Evolutionary conservation across 2,113 vertebrate species (phyloP).

Genomic region (Gymnobelideus leadbeateri): DNA sequence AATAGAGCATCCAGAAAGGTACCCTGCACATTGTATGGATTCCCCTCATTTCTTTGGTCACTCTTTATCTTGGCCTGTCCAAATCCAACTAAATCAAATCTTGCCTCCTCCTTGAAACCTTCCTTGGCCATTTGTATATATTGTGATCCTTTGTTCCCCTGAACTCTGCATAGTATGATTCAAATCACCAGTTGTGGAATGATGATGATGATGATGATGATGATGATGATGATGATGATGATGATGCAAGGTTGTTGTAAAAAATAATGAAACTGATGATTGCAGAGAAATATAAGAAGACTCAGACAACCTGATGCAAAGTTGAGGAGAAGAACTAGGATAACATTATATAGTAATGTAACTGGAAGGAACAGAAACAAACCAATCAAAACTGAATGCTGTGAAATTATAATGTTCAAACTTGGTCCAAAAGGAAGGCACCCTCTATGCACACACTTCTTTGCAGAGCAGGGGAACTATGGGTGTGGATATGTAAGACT

Average conservation of each 20-base stretch:
- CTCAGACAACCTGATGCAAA: background rate
- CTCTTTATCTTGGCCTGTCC: background rate
- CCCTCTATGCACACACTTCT: background rate
- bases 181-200: background rate
- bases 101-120: background rate
- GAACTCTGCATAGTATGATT: background rate
- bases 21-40: background rate
- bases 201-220: background rate
- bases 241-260: background rate
- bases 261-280: background rate
- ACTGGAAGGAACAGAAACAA: background rate
- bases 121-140: background rate
- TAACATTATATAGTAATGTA: background rate
- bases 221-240: background rate
- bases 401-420: background rate
- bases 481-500: background rate
- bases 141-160: background rate
- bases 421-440: background rate
- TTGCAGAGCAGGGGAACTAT: background rate
- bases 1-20: background rate
- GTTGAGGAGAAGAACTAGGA: background rate
- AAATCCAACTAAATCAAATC: background rate
- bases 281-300: background rate
- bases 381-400: background rate
- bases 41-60: too few relatives aligned